Conservation (phyloP, 2,113 vertebrate genomes). For the Nymphicus hollandicus region DNA sequence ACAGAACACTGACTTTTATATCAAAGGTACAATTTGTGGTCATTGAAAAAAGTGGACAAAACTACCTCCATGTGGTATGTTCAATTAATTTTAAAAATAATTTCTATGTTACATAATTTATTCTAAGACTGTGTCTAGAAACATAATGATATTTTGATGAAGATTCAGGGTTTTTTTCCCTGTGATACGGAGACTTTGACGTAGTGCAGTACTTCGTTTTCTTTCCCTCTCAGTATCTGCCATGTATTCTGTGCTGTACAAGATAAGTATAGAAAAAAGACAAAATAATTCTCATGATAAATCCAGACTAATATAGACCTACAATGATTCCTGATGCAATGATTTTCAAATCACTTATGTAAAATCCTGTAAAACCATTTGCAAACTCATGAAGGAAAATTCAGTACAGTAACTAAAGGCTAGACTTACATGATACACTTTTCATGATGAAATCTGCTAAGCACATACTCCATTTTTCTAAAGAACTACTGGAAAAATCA, state of each 20-base stretch:
- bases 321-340: background rate
- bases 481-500: background rate
- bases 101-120: constrained; percentile 63
- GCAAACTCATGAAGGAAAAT: constrained; percentile 29
- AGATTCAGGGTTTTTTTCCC: background rate
- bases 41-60: constrained; percentile 56
- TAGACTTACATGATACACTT: background rate
- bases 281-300: background rate
- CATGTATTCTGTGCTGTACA: background rate
- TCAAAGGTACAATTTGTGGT: constrained; percentile 57
- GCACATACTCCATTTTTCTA: background rate
- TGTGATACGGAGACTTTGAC: background rate
- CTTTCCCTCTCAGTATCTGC: background rate
- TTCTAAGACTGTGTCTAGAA: constrained; percentile 20
- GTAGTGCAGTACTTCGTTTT: background rate
- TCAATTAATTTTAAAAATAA: constrained; percentile 67
- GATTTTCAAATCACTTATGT: background rate
- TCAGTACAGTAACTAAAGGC: background rate
- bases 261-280: background rate
- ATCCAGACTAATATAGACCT: background rate
- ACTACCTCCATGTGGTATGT: constrained; percentile 7
- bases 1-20: constrained; percentile 66
- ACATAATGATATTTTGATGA: constrained; percentile 22
- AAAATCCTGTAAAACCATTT: constrained; percentile 24
- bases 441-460: background rate